Base-by-base conservation (phyloP, 37 sponge, comb jelly and placozoan species). In the Beroe ovata region DNA sequence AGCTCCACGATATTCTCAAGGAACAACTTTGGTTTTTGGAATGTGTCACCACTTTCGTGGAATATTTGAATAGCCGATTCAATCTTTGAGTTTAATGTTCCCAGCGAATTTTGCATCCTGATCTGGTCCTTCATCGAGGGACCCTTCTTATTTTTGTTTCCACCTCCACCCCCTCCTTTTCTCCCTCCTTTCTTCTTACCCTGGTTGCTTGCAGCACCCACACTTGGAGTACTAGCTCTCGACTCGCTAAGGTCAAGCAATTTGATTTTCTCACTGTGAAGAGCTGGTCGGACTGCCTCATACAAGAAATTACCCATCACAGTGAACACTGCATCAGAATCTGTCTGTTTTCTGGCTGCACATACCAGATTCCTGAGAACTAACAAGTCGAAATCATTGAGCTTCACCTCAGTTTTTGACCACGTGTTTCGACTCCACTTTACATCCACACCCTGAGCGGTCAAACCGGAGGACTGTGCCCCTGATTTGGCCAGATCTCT, bases 261-360 rank as follows among this genome's bases (percentile, higher is more conserved):
- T 54, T 77, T 77, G 8, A 77, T 25, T 42, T 39, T 42, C 19
- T 42, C 84, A 41, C 54, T n/a, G 28, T 77, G 39, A 1, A 77
- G 84, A 11, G n/a, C 20, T 2, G 84, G 47, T 23, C 84, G 41
- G 25, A 77, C 84, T n/a, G 84, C 84, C 38, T 77, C 54, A 23
- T 77, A 77, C 41, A 77, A 54, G 33, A 32, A 77, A 39, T 77
- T 54, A 19, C 84, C 84, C 84, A 77, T 77, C 1, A 77, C 84
- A 1, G 84, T 41, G 28, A 20, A 77, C 4, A 20, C 47, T n/a
- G 54, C 35, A 11, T 77, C 84, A 3, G 39, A n/a, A 41, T 42
- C 54, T 21, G 11, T 1, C 28, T 42, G 8, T 2, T 40, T 16
- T 3, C 54, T 77, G 26, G 84, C 84, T 42, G 42, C 84, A 26